Conservation (phyloP, 2,797 vertebrate species). For the Melopsittacus undulatus region DNA sequence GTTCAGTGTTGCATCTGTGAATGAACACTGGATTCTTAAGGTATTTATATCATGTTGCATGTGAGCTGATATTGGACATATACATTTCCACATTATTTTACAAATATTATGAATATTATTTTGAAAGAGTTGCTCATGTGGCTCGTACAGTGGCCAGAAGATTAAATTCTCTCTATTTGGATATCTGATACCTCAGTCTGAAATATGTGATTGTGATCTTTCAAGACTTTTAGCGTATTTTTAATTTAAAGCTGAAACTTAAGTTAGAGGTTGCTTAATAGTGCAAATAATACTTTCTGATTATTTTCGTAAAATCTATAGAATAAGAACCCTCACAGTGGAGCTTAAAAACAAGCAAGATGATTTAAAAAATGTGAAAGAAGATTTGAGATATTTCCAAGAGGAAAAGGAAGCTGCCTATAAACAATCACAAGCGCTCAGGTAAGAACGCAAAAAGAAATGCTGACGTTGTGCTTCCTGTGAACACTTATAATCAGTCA, state of each 20-base stretch:
- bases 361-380: slow-evolving; percentile 67
- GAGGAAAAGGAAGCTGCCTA: slow-evolving; percentile 74
- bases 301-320: slow-evolving; percentile 43
- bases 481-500: neutral
- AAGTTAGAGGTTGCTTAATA: neutral
- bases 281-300: neutral
- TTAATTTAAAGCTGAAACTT: neutral
- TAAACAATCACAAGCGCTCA: slow-evolving; percentile 72
- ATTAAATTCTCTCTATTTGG: neutral
- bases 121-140: neutral
- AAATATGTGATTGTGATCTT: neutral
- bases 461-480: neutral
- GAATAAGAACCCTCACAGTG: slow-evolving; percentile 63
- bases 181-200: neutral
- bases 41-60: neutral
- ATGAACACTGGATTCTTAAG: neutral
- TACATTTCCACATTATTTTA: neutral
- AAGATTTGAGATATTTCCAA: slow-evolving; percentile 67
- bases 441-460: slow-evolving; percentile 72
- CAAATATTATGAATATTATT: neutral
- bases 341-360: slow-evolving; percentile 77
- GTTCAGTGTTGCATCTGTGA: neutral
- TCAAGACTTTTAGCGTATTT: neutral
- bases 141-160: neutral
- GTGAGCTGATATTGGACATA: neutral